phyloP scores from a whole-genome alignment of 2,797 vertebrate species.

The Danio choprae region DNA sequence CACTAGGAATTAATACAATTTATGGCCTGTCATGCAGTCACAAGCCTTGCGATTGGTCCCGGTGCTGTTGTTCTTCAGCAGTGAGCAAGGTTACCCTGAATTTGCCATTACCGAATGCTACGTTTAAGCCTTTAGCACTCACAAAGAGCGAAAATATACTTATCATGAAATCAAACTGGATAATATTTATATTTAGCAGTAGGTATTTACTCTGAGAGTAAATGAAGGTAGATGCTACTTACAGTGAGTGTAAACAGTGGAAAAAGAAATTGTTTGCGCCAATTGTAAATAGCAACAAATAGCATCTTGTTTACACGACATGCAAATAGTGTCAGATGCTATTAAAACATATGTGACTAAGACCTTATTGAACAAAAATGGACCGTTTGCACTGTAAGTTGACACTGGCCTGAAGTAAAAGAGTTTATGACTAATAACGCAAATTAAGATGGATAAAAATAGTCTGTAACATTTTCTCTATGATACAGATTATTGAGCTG shows the following conservation, averaged over 20 bases:
- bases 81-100: background rate
- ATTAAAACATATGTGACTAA: background rate
- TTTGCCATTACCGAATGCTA: background rate
- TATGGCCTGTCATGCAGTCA: slow-evolving; percentile 17
- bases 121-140: background rate
- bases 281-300: slow-evolving; percentile 33
- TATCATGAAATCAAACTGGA: background rate
- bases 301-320: slow-evolving; percentile 19
- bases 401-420: background rate
- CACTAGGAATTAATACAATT: slow-evolving; percentile 43
- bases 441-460: too few relatives aligned
- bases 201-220: background rate
- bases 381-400: background rate
- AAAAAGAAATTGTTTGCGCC: slow-evolving; percentile 12
- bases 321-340: slow-evolving; percentile 13
- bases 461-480: too few relatives aligned
- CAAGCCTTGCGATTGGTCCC: slow-evolving; percentile 23
- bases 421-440: too few relatives aligned
- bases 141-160: background rate
- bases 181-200: slow-evolving; percentile 1
- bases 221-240: slow-evolving; percentile 25
- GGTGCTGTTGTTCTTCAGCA: slow-evolving; percentile 28
- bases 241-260: background rate
- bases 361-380: too few relatives aligned
- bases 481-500: too few relatives aligned